These are phyloP conservation scores for Panagrolaimus sp. DNA, from an alignment of 1,140 invertebrate species.

Conservation along the genomic window DNA sequence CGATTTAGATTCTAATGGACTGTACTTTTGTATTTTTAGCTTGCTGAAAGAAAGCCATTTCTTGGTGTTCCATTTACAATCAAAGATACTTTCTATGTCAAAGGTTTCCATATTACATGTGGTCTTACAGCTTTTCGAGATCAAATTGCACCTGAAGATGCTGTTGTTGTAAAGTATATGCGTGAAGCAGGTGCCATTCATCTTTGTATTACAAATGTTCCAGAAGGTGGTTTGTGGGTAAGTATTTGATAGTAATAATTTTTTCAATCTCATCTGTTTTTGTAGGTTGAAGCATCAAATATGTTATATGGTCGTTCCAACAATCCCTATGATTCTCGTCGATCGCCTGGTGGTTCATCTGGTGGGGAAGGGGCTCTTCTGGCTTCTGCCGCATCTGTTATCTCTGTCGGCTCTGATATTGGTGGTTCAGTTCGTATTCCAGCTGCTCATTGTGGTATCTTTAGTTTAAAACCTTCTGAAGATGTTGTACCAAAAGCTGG, in stretches of 20 bases:
- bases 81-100: conserved; percentile 50
- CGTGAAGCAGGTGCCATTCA: conserved; percentile 69
- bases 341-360: conserved; percentile 1
- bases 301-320: conserved; percentile 70
- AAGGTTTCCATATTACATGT: conserved; percentile 35
- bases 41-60: conserved; percentile 38
- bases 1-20: too few species aligned
- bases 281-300: conserved; percentile 74
- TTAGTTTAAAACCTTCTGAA: background rate
- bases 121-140: conserved; percentile 26
- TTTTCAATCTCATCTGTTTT: background rate
- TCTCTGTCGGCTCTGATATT: conserved; percentile 8
- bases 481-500: background rate
- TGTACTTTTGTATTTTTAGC: too few species aligned
- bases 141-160: conserved; percentile 22
- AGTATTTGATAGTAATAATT: background rate
- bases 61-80: conserved; percentile 54
- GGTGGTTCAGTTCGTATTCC: conserved; percentile 14
- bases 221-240: conserved; percentile 73
- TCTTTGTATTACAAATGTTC: conserved; percentile 73
- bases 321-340: conserved; percentile 7
- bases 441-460: background rate
- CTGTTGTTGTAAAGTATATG: conserved; percentile 40
- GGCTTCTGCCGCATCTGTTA: background rate
- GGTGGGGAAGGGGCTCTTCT: conserved; percentile 17